These are phyloP conservation scores for Folsomia candida DNA, from an alignment of 2,888 invertebrate species.

Conservation along the genomic window DNA sequence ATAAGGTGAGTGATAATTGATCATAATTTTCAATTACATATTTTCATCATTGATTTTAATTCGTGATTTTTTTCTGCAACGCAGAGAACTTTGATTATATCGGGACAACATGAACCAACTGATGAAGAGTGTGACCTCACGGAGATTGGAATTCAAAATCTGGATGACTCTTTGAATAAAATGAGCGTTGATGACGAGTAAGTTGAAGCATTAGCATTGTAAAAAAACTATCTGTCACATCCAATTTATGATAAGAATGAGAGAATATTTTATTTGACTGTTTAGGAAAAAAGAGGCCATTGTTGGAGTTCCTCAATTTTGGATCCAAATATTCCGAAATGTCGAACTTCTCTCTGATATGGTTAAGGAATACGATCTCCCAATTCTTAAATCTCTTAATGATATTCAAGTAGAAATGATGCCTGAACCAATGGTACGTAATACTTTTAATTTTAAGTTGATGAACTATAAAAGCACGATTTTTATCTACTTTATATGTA, in stretches of 20 bases:
- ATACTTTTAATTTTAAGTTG: neutral
- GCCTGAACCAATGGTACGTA: conserved; percentile 67
- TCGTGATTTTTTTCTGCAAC: neutral
- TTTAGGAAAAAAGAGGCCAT: conserved; percentile 39
- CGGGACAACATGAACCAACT: conserved; percentile 77
- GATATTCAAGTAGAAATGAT: conserved; percentile 73
- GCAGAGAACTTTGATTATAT: conserved; percentile 47
- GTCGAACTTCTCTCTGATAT: conserved; percentile 80
- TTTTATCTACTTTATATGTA: no score
- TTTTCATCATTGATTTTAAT: neutral
- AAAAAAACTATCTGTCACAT: neutral
- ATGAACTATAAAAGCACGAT: no score
- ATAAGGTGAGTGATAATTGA: conserved; percentile 63
- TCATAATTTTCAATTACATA: neutral
- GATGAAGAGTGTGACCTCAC: conserved; percentile 81
- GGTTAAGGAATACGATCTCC: conserved; percentile 84
- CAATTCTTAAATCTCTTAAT: conserved; percentile 78
- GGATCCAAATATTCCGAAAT: conserved; percentile 92
- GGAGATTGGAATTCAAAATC: conserved; percentile 63
- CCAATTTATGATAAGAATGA: neutral
- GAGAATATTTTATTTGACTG: neutral
- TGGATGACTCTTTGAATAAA: conserved; percentile 63
- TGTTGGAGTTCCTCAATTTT: conserved; percentile 85
- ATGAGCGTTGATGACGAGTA: conserved; percentile 56
- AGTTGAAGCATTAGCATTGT: neutral